A percentile compares a stretch with the other conserved stretches of the same genome.
Evolutionary conservation across 1,140 invertebrate species (phyloP).

Genomic region (Nilaparvata lugens): DNA sequence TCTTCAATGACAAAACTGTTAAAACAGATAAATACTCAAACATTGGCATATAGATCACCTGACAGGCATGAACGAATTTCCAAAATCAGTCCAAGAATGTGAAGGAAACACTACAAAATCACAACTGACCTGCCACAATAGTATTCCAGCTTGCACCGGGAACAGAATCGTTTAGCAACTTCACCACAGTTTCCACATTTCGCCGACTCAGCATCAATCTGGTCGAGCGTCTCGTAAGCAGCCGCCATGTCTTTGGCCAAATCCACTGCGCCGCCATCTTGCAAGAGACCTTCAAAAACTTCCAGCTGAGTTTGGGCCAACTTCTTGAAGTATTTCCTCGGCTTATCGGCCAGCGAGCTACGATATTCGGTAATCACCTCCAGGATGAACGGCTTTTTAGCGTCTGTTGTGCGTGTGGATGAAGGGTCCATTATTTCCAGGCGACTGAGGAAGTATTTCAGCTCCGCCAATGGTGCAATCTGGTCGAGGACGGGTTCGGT

Average conservation of each 20-base stretch:
- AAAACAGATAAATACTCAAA: no score
- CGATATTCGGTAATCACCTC: not conserved
- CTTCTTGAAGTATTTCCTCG: no score
- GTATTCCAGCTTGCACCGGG: conserved; percentile 45
- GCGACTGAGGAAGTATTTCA: conserved; percentile 57
- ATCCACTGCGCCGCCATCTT: no score
- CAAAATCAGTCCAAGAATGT: no score
- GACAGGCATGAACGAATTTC: no score
- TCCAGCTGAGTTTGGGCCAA: no score
- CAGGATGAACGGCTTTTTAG: not conserved
- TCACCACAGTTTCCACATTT: conserved; percentile 44
- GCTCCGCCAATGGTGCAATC: conserved; percentile 57
- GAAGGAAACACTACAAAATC: no score
- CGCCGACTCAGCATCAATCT: conserved; percentile 39
- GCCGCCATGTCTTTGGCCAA: conserved; percentile 28
- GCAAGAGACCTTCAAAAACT: no score
- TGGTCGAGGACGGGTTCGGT: conserved; percentile 60
- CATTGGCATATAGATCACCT: no score
- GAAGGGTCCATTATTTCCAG: conserved; percentile 20
- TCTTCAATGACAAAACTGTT: no score
- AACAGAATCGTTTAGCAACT: conserved; percentile 44
- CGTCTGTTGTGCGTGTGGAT: not conserved
- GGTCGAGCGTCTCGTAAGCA: conserved; percentile 44
- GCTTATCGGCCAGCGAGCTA: no score
- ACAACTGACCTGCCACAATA: conserved; percentile 43